Conservation (phyloP, 1,140 invertebrate genomes). For the Cydia amplana region DNA sequence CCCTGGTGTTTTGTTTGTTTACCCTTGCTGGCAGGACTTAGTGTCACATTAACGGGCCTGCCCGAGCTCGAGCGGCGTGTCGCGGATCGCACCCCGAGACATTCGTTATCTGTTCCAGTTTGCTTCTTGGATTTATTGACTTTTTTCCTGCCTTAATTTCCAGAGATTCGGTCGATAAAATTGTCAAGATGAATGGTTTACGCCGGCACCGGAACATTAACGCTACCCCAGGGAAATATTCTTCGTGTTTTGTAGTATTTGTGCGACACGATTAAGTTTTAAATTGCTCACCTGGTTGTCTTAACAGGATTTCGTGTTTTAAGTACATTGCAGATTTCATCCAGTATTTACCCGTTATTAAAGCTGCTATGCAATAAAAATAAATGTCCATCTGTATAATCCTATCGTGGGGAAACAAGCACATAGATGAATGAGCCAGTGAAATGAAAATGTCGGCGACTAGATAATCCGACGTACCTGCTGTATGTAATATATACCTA, state of each 20-base stretch:
- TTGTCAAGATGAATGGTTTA: slow-evolving; percentile 56
- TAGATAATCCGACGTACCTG: slow-evolving; percentile 19
- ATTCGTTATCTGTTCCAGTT: slow-evolving; percentile 65
- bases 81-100: slow-evolving; percentile 54
- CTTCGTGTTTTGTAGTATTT: slow-evolving; percentile 67
- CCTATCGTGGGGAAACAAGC: slow-evolving; percentile 20
- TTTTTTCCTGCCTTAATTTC: slow-evolving; percentile 75
- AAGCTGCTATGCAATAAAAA: slow-evolving; percentile 25
- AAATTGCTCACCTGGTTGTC: slow-evolving; percentile 28
- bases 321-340: slow-evolving; percentile 6
- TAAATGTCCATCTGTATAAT: slow-evolving; percentile 27
- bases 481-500: background rate
- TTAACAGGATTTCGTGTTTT: slow-evolving; percentile 27
- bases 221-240: slow-evolving; percentile 71
- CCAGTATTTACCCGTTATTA: slow-evolving; percentile 12
- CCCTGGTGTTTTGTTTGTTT: slow-evolving; percentile 46
- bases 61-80: slow-evolving; percentile 44
- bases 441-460: slow-evolving; percentile 30
- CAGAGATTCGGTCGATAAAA: slow-evolving; percentile 67
- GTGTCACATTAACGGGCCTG: slow-evolving; percentile 62
- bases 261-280: slow-evolving; percentile 36
- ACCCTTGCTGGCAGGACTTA: slow-evolving; percentile 50
- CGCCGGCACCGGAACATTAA: slow-evolving; percentile 72
- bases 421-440: slow-evolving; percentile 25
- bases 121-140: slow-evolving; percentile 71